Evolutionary conservation across 2,797 vertebrate species (phyloP), one percentile per base, ranked within the genome.

Genomic region (Distichodus sexfasciatus): DNA sequence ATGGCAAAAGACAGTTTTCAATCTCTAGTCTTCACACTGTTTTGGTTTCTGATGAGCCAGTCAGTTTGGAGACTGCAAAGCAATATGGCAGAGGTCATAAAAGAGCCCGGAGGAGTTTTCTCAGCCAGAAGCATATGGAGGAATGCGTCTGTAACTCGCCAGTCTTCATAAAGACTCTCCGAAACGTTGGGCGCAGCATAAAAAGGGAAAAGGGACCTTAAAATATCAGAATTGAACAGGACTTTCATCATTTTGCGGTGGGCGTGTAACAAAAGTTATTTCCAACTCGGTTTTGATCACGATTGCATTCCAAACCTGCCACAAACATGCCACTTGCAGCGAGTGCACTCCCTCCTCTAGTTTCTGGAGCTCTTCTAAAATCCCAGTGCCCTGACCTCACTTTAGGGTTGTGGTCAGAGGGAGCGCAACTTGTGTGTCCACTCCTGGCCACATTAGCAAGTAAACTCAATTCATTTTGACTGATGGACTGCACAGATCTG

Each of bases 211-310:
- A 61, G 36, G 38, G 23, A 44, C 36, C 35, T 38, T 33, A 72
- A 71, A 72, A 51, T 67, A 66, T 67, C 63, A 44, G 54, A 74
- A 53, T 50, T 58, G 63, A 65, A 60, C 21, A 47, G 15, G 23
- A n/a, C 46, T 76, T 81, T 79, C 74, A 66, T 76, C 73, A 74
- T 60, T 29, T 66, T 81, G 75, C 74, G 77, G 72, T 72, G 75
- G 72, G 70, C 23, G 67, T 75, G 68, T 67, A 35, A 28, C 65
- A 36, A 12, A 69, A 75, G 64, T 69, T 79, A 72, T 68, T 73
- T 72, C 67, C 61, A 63, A 66, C 67, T 69, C 21, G 26, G 46
- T 75, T 75, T 75, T 65, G 54, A 64, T 77, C 47, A 15, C 63
- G 76, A 72, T 72, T 73, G 62, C 60, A 36, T 71, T 55, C n/a